Evolutionary conservation across 2,797 vertebrate genomes (phyloP), one percentile per base, ranked within the genome.

Genomic region (Chaunax sp.): DNA sequence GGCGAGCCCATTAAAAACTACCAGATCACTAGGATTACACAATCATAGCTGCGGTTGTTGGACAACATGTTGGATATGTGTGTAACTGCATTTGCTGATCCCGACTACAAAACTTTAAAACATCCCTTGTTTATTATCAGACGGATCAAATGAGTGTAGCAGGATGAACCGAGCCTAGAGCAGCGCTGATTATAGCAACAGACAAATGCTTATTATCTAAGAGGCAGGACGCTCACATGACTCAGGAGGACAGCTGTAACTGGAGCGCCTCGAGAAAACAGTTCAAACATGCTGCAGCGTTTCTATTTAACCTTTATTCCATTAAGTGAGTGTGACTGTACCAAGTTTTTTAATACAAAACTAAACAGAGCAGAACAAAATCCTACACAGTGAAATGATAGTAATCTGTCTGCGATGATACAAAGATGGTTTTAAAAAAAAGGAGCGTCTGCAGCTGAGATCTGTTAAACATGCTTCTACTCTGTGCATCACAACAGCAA

Each of bases 171-270:
- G 35, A 15, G 77, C 23, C 49, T 20, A 19, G 20, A 28, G 30
- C 30, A 3, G 65, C 35, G 28, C 54, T 20, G n/a, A 35, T 66
- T 35, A 35, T 54, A 65, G 65, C 58, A 18, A 14, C 43, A 68
- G 38, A 65, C 30, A 55, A 69, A 73, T 45, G 49, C 37, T 70
- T 10, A 45, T 51, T 60, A 65, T 62, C 66, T 57, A 25, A 5
- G 55, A 67, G 14, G 80, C 41, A 52, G 37, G 63, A 56, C 56
- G 7, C 45, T 75, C 82, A 77, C 75, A 46, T 78, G 80, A 81
- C 71, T 79, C 38, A 40, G 38, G 46, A 37, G 51, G 33, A 59
- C 62, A 25, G 45, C 61, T 62, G 60, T 47, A 76, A 72, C 46
- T 23, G 47, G 30, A 69, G 56, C 71, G 76, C 47, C 49, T 55